phyloP scores from a whole-genome alignment of 92 coral and sea anemone genomes.

The Zoanthus sansibaricus region DNA sequence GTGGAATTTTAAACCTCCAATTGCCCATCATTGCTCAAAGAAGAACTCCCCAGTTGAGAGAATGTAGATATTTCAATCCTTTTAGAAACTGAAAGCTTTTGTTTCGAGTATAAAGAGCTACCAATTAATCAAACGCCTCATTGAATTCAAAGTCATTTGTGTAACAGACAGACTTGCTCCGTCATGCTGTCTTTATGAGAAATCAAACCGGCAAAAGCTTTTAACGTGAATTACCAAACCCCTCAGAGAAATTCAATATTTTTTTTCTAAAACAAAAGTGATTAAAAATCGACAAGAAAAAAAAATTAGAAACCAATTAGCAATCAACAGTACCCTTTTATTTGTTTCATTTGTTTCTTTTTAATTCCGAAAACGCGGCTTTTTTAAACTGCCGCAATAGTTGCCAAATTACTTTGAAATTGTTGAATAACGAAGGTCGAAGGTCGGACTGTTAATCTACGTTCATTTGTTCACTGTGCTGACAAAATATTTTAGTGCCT shows the following conservation, averaged over 20 bases:
- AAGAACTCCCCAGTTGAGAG: neutral
- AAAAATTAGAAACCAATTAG: neutral
- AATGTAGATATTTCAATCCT: slow-evolving; percentile 8
- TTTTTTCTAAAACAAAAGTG: slow-evolving; percentile 12
- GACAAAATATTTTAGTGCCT: neutral
- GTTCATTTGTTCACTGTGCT: neutral
- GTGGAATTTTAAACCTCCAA: neutral
- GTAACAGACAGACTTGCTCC: slow-evolving; percentile 2
- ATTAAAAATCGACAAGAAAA: slow-evolving; percentile 17
- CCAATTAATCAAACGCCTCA: neutral
- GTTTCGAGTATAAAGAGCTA: slow-evolving; percentile 12
- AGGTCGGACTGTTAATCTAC: neutral
- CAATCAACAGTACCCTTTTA: no score
- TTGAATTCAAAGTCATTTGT: neutral
- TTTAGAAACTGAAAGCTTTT: slow-evolving; percentile 11
- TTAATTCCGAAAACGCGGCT: no score
- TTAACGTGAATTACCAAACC: slow-evolving; percentile 29
- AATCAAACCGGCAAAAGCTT: slow-evolving; percentile 12
- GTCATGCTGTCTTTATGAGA: neutral
- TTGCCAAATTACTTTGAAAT: neutral
- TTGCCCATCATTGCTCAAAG: neutral
- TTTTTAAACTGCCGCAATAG: no score
- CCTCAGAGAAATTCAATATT: slow-evolving; percentile 4
- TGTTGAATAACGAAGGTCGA: neutral
- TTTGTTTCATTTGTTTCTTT: no score